phyloP scores from a whole-genome alignment of 2,113 vertebrate species.

The Phaetusa simplex region DNA sequence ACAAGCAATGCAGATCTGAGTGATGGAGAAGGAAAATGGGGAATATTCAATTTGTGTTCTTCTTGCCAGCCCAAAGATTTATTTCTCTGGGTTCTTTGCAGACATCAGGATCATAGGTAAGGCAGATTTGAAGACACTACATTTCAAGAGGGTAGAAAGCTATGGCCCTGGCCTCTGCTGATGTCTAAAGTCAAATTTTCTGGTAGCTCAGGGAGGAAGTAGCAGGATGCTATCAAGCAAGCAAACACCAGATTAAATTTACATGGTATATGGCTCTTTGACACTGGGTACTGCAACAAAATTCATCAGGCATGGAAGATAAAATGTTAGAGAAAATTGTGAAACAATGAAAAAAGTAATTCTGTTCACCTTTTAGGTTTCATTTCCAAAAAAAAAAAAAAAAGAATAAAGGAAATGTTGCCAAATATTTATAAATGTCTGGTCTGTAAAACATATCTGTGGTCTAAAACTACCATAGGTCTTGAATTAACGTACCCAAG shows the following conservation, averaged over 20 bases:
- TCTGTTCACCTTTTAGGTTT: background rate
- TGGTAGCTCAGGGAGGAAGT: background rate
- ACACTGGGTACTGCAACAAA: background rate
- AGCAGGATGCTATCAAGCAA: background rate
- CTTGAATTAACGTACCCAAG: background rate
- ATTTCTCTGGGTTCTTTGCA: background rate
- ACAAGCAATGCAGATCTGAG: background rate
- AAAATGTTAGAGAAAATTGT: background rate
- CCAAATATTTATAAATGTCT: background rate
- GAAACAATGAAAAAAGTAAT: background rate
- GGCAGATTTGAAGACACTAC: background rate
- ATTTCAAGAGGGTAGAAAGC: background rate
- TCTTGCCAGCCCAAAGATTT: background rate
- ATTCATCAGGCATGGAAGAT: background rate
- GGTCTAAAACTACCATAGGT: background rate
- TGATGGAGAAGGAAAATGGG: background rate
- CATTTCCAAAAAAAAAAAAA: background rate
- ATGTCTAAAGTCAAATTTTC: background rate
- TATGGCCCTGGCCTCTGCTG: background rate
- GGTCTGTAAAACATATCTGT: background rate
- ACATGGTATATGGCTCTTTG: background rate
- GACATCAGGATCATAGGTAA: background rate
- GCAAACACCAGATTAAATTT: background rate
- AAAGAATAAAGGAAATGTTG: background rate
- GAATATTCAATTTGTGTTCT: fast-evolving